phyloP scores from a whole-genome alignment of 2,888 invertebrate species.

The Tenthredo notha region DNA sequence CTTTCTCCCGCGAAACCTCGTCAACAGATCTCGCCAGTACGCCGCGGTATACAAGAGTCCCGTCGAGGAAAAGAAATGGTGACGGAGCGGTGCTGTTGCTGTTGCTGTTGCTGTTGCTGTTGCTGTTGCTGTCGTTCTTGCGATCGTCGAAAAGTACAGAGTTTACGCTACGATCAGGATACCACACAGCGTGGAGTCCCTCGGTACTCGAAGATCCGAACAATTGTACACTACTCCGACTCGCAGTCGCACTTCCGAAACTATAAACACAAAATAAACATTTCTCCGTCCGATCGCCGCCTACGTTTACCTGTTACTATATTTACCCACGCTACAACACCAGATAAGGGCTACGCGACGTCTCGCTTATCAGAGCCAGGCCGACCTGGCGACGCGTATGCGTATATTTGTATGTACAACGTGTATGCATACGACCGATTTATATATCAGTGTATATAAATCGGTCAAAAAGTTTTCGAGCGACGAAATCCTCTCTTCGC shows the following conservation, averaged over 20 bases:
- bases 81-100: neutral
- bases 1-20: neutral
- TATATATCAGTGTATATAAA: neutral
- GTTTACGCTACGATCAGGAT: neutral
- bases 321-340: slow-evolving; percentile 43
- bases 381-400: slow-evolving; percentile 17
- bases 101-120: neutral
- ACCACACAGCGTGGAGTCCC: neutral
- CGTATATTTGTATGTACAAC: slow-evolving; percentile 8
- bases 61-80: neutral
- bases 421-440: slow-evolving; percentile 9
- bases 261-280: slow-evolving; percentile 14
- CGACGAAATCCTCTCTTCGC: neutral
- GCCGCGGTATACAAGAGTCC: neutral
- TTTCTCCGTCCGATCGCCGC: slow-evolving; percentile 41
- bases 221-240: slow-evolving; percentile 44
- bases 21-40: neutral
- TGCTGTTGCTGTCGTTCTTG: neutral
- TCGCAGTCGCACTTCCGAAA: slow-evolving; percentile 34
- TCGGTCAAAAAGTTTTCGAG: slow-evolving; percentile 8
- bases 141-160: neutral
- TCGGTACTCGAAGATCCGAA: neutral
- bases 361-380: slow-evolving; percentile 47
- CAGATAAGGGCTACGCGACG: slow-evolving; percentile 43
- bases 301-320: slow-evolving; percentile 50